Conservation (phyloP, 2,113 vertebrate genomes). For the Prochilodus magdalenae region DNA sequence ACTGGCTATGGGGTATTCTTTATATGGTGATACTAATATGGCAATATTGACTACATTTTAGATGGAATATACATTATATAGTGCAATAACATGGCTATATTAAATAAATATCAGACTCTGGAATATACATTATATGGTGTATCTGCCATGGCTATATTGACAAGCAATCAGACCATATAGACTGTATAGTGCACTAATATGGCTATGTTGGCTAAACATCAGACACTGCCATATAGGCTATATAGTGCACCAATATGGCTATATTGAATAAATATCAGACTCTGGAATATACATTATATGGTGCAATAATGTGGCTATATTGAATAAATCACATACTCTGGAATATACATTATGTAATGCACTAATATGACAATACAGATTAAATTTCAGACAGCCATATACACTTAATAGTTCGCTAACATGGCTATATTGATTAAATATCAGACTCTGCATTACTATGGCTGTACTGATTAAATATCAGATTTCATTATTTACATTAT, state of each 20-base stretch:
- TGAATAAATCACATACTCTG: not conserved
- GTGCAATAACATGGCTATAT: not conserved
- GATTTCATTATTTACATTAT: too few species aligned
- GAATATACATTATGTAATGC: not conserved
- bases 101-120: not conserved
- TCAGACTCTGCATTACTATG: not conserved
- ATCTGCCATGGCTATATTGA: too few species aligned
- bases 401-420: too few species aligned
- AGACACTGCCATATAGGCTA: too few species aligned
- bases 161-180: too few species aligned
- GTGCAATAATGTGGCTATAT: not conserved
- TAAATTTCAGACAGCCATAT: too few species aligned
- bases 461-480: too few species aligned
- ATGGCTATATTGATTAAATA: not conserved
- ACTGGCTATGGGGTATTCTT: not conserved
- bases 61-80: not conserved
- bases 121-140: too few species aligned
- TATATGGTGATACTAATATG: not conserved
- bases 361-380: too few species aligned
- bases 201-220: too few species aligned
- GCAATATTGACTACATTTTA: not conserved
- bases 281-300: not conserved
- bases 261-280: too few species aligned
- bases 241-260: too few species aligned
- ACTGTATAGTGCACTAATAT: not conserved